Conservation (phyloP, 2,888 invertebrate species). For the Synergus umbraculus region DNA sequence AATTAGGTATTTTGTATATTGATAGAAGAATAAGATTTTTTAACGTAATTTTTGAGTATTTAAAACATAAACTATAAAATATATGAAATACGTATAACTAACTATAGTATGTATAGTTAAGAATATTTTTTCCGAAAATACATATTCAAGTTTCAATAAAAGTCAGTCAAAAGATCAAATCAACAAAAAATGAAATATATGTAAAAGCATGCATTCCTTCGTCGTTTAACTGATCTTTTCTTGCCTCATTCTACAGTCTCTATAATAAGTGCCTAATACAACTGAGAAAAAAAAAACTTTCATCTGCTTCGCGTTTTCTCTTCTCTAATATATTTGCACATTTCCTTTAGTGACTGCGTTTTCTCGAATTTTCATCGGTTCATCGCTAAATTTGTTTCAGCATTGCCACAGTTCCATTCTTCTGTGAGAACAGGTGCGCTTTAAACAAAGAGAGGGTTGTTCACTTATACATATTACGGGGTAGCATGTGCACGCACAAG, state of each 20-base stretch:
- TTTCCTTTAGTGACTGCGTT: slow-evolving; percentile 48
- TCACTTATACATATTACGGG: not conserved
- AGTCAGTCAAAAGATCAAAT: no score
- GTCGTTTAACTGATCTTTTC: not conserved
- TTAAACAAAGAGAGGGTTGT: slow-evolving; percentile 14
- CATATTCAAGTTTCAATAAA: no score
- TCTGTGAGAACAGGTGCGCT: slow-evolving; percentile 15
- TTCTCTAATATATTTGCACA: slow-evolving; percentile 44
- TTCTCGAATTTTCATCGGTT: slow-evolving; percentile 38
- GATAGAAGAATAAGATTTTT: no score
- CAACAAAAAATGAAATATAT: no score
- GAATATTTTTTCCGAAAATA: no score
- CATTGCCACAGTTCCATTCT: slow-evolving; percentile 9
- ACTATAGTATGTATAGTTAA: no score
- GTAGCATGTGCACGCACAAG: slow-evolving; percentile 14
- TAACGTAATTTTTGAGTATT: no score
- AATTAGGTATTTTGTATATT: no score
- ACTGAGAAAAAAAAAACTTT: not conserved
- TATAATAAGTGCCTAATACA: no score
- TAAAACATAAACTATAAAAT: no score
- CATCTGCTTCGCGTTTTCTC: slow-evolving; percentile 44
- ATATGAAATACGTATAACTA: no score
- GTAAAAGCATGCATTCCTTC: no score
- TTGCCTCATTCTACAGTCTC: not conserved
- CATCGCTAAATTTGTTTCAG: slow-evolving; percentile 19